Evolutionary conservation across 2,888 invertebrate species (phyloP).

Genomic region (Drosophila prolongata): DNA sequence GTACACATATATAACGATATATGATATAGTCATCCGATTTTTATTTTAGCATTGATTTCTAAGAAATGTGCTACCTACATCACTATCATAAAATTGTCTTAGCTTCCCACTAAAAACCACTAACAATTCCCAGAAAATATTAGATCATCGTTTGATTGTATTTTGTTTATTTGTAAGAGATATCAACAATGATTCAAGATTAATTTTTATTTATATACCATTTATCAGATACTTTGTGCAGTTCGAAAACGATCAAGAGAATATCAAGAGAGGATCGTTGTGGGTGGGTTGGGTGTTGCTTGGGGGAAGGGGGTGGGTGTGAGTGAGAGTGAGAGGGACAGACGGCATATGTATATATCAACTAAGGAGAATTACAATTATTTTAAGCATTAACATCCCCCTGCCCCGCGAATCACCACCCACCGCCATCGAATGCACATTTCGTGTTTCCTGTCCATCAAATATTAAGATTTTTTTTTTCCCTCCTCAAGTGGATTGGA

Average conservation of each 20-base stretch:
- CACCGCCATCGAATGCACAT: slow-evolving; percentile 25
- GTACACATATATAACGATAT: too few relatives aligned
- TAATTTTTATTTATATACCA: slow-evolving; percentile 57
- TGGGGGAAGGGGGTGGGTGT: neutral
- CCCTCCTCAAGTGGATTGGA: neutral
- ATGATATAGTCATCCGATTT: too few relatives aligned
- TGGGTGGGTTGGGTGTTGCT: neutral
- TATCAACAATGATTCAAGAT: slow-evolving; percentile 48
- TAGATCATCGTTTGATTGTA: slow-evolving; percentile 1
- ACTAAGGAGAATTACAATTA: slow-evolving; percentile 29
- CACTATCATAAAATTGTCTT: too few relatives aligned
- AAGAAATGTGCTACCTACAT: too few relatives aligned
- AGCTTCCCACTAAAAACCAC: neutral
- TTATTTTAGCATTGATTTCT: too few relatives aligned
- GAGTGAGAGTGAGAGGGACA: neutral
- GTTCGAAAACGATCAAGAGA: slow-evolving; percentile 34
- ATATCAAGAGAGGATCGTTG: neutral
- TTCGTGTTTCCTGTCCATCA: slow-evolving; percentile 35
- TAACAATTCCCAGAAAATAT: neutral
- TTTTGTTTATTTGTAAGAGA: slow-evolving; percentile 31
- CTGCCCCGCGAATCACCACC: neutral
- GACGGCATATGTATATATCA: slow-evolving; percentile 6
- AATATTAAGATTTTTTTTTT: slow-evolving; percentile 4
- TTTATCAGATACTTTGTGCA: slow-evolving; percentile 47
- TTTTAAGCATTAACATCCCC: slow-evolving; percentile 35